A percentile compares a stretch with the other conserved stretches of the same genome.
phyloP scores from a whole-genome alignment of 2,113 vertebrate genomes.

The Indri indri region DNA sequence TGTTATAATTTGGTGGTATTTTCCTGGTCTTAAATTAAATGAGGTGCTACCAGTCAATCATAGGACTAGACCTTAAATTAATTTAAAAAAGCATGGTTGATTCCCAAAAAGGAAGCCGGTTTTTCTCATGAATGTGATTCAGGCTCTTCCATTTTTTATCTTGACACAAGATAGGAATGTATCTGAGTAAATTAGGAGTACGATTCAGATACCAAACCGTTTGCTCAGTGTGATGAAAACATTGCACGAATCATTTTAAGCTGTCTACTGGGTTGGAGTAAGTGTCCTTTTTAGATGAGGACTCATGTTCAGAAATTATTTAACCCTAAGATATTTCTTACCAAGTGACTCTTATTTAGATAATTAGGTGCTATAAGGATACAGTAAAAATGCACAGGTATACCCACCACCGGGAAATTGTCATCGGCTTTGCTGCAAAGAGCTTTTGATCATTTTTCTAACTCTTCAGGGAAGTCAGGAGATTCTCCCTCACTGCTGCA shows the following conservation, averaged over 20 bases:
- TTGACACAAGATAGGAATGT: slow-evolving; percentile 15
- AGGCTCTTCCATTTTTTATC: not conserved
- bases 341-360: not conserved
- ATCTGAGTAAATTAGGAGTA: slow-evolving; percentile 1
- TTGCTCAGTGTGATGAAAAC: slow-evolving; percentile 8
- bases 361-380: not conserved
- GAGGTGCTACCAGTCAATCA: not conserved
- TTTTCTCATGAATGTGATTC: not conserved
- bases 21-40: slow-evolving; percentile 38
- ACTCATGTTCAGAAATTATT: not conserved
- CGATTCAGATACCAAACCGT: slow-evolving; percentile 23
- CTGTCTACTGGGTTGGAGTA: not conserved
- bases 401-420: slow-evolving; percentile 89
- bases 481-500: slow-evolving; percentile 89
- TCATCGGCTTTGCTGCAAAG: slow-evolving; percentile 88
- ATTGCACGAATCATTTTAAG: not conserved
- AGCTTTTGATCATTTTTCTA: slow-evolving; percentile 89
- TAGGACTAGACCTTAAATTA: slow-evolving; percentile 46
- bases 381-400: not conserved
- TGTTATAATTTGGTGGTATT: not conserved
- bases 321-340: not conserved
- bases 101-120: slow-evolving; percentile 65
- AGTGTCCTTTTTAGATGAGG: not conserved
- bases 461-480: slow-evolving; percentile 86
- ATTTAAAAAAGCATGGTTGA: slow-evolving; percentile 45